Base-by-base conservation (phyloP, 2,797 vertebrate species). In the Serranus cabrilla region DNA sequence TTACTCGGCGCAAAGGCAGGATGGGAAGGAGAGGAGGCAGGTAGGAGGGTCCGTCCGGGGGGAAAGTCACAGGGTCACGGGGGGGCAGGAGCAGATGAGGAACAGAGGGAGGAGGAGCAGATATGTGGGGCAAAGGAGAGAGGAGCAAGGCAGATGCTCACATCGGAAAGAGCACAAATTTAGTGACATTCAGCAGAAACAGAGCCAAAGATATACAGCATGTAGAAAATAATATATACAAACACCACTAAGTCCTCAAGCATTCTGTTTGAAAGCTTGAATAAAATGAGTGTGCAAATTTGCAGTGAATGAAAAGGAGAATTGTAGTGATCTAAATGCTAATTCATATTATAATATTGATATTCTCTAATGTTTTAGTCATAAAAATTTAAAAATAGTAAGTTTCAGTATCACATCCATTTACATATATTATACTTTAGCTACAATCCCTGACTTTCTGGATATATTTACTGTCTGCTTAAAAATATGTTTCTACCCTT, bases 1-100 rank as follows among this genome's bases (percentile, higher is more conserved):
- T 92, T 93, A 94, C 88, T 91, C 88, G 70, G 83, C 37, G 52
- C 37, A 80, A 87, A 89, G 81, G 81, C 74, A 82, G 78, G 79
- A 72, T 63, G 82, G 87, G 74, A 78, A 80, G 89, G 85, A 87
- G 82, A 84, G 76, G 82, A 81, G 84, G 83, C 72, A 81, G 79
- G 74, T 67, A 25, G 85, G 73, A 84, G 77, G 82, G 84, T 91
- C 88, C 86, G 2, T 83, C 89, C 84, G 68, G 76, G 66, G 51
- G 45, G 2, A 11, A 37, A 50, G 63, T 86, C 86, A 83, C 84
- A 27, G 71, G 76, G 71, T 82, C 69, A 74, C 75, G 20, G 64
- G 73, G 74, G 66, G 69, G 46, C 42, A 80, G 72, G 66, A 74
- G 49, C 65, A 78, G 64, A 68, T 55, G 56, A 71, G 63, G 73